Evolutionary conservation across 2,797 vertebrate genomes (phyloP), one percentile per base, ranked within the genome.

Genomic region (Amblyraja radiata): DNA sequence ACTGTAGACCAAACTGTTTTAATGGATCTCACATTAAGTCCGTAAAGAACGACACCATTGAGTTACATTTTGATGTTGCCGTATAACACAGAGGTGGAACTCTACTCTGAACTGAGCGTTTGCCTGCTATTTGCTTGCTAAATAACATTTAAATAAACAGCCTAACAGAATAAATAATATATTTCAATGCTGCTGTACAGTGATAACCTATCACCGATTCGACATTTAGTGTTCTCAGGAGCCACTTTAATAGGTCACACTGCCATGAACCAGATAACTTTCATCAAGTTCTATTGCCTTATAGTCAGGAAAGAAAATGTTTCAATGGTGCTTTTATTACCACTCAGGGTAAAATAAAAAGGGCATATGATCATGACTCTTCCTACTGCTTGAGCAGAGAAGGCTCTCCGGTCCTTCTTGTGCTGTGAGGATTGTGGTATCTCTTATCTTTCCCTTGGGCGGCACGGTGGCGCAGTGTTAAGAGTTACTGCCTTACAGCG

Each of bases 181-280:
- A 81, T 39, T 46, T 46, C 46, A 76, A 5, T 58, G 71, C 39
- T 92, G 25, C 71, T 58, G 71, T 54, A 28, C 71, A 92, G 68
- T 54, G 90, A 91, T 91, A 91, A 91, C 36, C 90, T 71, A 92
- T 74, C 39, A 76, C 71, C 54, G 71, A 54, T 46, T 18, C 23
- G 84, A 91, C 68, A 76, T 74, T 92, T 74, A 76, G 23, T 73
- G 23, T 68, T 58, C 73, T 76, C 90, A 58, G 68, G 90, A 76
- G 90, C 68, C 90, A 92, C 71, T 92, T 92, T 92, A 92, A 92
- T 74, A 58, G 68, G 68, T 54, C 90, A 92, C 71, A 92, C 90
- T 92, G 71, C 90, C 73, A 92, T 76, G 90, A 92, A 92, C 39
- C 73, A 92, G 73, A 92, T 92, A 73, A 92, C 76, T 92, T 88